Conservation (phyloP, 64 coral and sea anemone genomes). For the Astreopora myriophthalma region DNA sequence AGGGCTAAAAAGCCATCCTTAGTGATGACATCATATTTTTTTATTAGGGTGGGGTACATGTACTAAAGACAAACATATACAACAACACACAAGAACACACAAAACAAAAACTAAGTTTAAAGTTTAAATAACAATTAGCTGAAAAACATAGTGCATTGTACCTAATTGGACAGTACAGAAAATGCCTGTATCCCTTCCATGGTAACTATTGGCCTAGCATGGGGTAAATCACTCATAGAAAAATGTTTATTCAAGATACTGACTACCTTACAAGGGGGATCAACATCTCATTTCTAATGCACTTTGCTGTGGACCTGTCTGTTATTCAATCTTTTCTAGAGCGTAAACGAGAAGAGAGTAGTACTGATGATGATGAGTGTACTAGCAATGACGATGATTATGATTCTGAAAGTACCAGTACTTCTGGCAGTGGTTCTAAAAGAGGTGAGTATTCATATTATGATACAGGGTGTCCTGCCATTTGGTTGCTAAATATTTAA, state of each 20-base stretch:
- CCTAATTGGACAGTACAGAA: conserved; percentile 17
- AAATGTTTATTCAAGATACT: conserved; percentile 20
- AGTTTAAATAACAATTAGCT: background rate
- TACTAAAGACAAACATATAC: background rate
- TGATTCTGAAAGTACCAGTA: background rate
- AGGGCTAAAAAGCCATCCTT: background rate
- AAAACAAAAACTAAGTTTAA: background rate
- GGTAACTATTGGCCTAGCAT: conserved; percentile 19
- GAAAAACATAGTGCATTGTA: background rate
- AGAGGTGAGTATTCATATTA: too few species aligned
- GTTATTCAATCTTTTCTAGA: background rate
- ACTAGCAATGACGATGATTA: conserved; percentile 19
- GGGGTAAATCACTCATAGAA: conserved; percentile 3
- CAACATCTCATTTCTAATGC: conserved; percentile 39
- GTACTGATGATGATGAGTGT: background rate
- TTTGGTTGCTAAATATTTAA: conserved; percentile 5
- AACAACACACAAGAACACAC: background rate
- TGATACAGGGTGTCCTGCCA: background rate
- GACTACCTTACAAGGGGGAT: conserved; percentile 37
- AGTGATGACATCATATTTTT: background rate
- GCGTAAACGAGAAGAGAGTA: background rate
- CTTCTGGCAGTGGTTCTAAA: too few species aligned
- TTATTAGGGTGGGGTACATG: background rate
- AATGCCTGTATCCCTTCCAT: background rate
- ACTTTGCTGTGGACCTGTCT: conserved; percentile 14